Evolutionary conservation across 2,113 vertebrate genomes (phyloP), one percentile per base, ranked within the genome.

Genomic region (Anser cygnoides): DNA sequence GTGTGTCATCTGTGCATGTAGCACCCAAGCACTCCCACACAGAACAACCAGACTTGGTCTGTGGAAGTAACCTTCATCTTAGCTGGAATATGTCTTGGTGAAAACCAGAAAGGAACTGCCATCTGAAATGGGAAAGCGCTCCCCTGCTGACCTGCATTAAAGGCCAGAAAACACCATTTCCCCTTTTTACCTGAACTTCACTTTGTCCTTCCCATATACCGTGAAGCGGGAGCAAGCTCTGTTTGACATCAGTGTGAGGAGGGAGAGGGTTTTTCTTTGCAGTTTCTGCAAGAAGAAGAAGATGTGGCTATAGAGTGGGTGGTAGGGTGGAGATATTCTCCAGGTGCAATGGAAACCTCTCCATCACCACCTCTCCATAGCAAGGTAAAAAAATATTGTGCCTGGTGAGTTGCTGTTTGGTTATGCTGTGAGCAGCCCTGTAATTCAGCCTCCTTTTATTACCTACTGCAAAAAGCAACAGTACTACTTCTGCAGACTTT

Each of bases 181-280:
- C 33, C 11, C 5, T 62, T 6, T 35, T 5, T 98, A 98, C 98
- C 98, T 98, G 93, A 96, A 61, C 52, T 89, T 96, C 35, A 92
- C 75, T 93, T 97, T 98, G 57, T 98, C 96, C 80, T 95, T 97
- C 68, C 97, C 98, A 2, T 98, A 97, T 0, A 23, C 95, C 1
- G 49, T 39, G 18, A 98, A 94, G 65, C 93, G 97, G 66, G 97
- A 96, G 31, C 98, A 98, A 8, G 78, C 54, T 70, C 94, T 95
- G 68, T 98, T 96, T 16, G 98, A 98, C 16, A 97, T 86, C 29
- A 72, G 63, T 8, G 98, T 98, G 76, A 98, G 97, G 52, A 97
- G 87, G 12, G 97, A 97, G 22, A 97, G 20, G 29, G 95, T 83
- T 63, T 96, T 97, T 41, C 97, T 96, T 54, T 97, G 95, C n/a